Percentiles rank a stretch among this genome's conserved stretches.
phyloP scores from a whole-genome alignment of 2,888 invertebrate genomes.

The Drosophila picticornis region DNA sequence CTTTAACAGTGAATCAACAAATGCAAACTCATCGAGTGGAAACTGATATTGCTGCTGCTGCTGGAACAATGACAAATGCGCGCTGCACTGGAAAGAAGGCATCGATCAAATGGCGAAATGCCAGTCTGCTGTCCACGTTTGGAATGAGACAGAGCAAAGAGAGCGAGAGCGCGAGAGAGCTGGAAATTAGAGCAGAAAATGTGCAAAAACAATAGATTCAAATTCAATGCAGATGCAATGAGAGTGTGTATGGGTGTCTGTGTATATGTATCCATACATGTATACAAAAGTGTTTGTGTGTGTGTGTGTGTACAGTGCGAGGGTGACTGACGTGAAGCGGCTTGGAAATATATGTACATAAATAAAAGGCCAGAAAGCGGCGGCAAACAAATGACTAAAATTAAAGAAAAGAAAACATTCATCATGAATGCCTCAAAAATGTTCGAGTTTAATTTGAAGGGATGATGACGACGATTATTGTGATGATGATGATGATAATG shows the following conservation, averaged over 20 bases:
- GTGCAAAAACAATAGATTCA: constrained; percentile 46
- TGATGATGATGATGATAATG: constrained; percentile 27
- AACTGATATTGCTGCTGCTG: constrained; percentile 12
- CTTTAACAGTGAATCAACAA: background rate
- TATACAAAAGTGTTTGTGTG: constrained; percentile 14
- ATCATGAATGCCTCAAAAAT: constrained; percentile 70
- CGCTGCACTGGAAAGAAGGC: constrained; percentile 18
- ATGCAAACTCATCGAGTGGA: constrained; percentile 16
- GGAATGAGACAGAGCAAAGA: background rate
- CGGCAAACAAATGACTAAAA: constrained; percentile 70
- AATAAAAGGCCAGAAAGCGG: constrained; percentile 45
- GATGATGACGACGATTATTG: constrained; percentile 27
- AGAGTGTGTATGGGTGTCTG: constrained; percentile 12
- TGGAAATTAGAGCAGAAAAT: constrained; percentile 32
- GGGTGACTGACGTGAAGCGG: constrained; percentile 51
- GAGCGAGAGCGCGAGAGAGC: background rate
- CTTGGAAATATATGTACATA: constrained; percentile 7
- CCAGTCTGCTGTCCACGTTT: constrained; percentile 2
- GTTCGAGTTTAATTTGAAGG: constrained; percentile 54
- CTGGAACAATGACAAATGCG: constrained; percentile 12
- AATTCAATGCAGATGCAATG: constrained; percentile 52
- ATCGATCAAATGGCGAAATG: constrained; percentile 31
- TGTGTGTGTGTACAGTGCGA: constrained; percentile 30
- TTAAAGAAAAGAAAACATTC: constrained; percentile 74
- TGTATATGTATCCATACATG: too few species aligned